Base-by-base conservation (phyloP, 2,888 invertebrate species). In the Philhelius pedissequus region DNA sequence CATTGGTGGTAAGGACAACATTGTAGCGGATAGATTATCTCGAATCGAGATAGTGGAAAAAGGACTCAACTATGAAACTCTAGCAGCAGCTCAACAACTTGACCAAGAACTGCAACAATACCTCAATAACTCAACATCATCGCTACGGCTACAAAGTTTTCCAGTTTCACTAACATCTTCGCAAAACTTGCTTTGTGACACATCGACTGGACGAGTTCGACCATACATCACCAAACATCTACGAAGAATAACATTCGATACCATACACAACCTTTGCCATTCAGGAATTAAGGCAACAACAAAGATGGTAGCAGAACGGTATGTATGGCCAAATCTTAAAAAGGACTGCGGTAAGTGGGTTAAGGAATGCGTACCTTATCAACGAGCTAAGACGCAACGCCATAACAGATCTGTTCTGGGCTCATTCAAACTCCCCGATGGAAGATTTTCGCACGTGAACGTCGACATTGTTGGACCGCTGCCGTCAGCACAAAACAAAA, bases 11-110 rank as follows among this genome's bases (percentile, higher is more conserved):
- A n/a, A n/a, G n/a, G n/a, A 80, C 27, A 82, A 86, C 25, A 52
- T 52, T 32, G 52, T 52, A 18, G 76, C 78, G 6, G 73, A 84
- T 13, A 40, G 60, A 3, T 30, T 82, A 18, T 89, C 89, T 3
- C 90, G 68, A 11, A 62, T 78, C n/a, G 52, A 27, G 20, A 35
- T 58, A 3, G 32, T 32, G 11, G 50, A 45, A 43, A 48, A 48
- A 7, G 38, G 38, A 35, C 58, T 38, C 30, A 27, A 71, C 50
- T 68, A 32, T 22, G 52, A 52, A 52, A 30, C 15, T 9, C 52
- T 52, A 22, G 27, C 52, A 27, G 30, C 7, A 30, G 27, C 5
- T 30, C 54, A 78, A 43, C 40, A 62, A 13, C 18, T 54, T n/a
- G 77, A 69, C 4, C 15, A 9, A 40, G 69, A 50, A 45, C 60